These are phyloP conservation scores for Orthosia gothica DNA, from an alignment of 2,888 invertebrate species.

Conservation along the genomic window DNA sequence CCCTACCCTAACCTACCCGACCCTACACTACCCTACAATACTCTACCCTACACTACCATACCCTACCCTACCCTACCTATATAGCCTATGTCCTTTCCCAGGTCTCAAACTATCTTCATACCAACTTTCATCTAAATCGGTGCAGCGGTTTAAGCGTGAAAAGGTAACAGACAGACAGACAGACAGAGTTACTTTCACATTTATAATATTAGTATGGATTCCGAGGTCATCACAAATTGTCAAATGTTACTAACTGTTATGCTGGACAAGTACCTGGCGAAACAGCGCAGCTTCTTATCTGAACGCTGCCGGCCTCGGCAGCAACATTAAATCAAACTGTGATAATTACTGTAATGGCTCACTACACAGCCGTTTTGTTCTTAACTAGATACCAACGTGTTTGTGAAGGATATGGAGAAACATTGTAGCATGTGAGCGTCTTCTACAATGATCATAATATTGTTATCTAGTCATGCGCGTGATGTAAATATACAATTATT, in stretches of 20 bases:
- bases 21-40: too few species aligned
- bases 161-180: too few species aligned
- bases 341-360: constrained; percentile 11
- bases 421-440: neutral
- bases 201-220: too few species aligned
- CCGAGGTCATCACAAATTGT: neutral
- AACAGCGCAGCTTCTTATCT: neutral
- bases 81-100: too few species aligned
- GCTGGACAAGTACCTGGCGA: neutral
- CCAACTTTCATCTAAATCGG: too few species aligned
- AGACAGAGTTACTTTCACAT: too few species aligned
- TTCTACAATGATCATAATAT: neutral
- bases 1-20: too few species aligned
- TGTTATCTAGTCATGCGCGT: neutral
- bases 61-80: too few species aligned
- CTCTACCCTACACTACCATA: too few species aligned
- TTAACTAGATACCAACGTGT: neutral
- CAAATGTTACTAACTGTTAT: neutral
- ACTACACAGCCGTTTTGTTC: constrained; percentile 9
- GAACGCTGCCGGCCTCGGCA: neutral
- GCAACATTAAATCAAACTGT: constrained; percentile 18
- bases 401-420: neutral
- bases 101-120: too few species aligned
- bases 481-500: too few species aligned
- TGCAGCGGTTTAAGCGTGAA: too few species aligned